Percentiles rank a stretch among this genome's conserved stretches.
Evolutionary conservation across 2,113 vertebrate genomes (phyloP).

Genomic region (Hippocampus zosterae): DNA sequence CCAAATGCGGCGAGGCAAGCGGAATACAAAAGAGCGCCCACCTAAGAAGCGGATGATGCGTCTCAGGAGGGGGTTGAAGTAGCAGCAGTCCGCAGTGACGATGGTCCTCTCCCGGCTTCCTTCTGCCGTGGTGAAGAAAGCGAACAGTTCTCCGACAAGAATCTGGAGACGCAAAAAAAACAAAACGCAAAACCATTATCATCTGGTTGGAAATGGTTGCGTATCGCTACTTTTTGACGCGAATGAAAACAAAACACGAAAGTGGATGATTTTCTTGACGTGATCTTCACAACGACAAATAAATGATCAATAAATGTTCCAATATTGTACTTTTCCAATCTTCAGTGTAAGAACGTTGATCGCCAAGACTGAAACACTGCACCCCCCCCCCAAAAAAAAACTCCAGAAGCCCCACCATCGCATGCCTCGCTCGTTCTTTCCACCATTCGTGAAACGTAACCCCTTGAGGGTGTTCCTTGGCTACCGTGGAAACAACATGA

Average conservation of each 20-base stretch:
- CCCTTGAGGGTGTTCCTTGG: constrained; percentile 40
- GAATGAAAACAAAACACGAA: background rate
- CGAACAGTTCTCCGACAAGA: constrained; percentile 76
- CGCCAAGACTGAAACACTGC: background rate
- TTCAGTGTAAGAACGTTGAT: background rate
- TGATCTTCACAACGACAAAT: no score
- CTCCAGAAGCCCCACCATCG: constrained; percentile 10
- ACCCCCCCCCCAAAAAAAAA: no score
- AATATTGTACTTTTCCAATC: background rate
- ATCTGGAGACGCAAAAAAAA: constrained; percentile 61
- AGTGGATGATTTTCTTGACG: background rate
- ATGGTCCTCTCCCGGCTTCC: constrained; percentile 81
- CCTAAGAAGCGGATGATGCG: constrained; percentile 86
- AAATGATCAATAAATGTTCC: background rate
- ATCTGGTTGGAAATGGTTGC: background rate
- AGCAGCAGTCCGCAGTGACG: constrained; percentile 85
- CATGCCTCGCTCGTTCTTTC: constrained; percentile 33
- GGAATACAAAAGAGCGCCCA: constrained; percentile 46
- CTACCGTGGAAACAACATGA: constrained; percentile 37
- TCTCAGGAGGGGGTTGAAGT: constrained; percentile 84
- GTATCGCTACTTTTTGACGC: background rate
- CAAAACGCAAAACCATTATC: background rate
- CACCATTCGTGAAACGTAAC: constrained; percentile 43
- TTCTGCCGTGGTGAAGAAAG: constrained; percentile 75
- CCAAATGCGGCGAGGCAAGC: background rate